Percentiles rank a stretch among this genome's conserved stretches.
Conservation (phyloP, 2,888 invertebrate species). For the Colostygia pectinataria region DNA sequence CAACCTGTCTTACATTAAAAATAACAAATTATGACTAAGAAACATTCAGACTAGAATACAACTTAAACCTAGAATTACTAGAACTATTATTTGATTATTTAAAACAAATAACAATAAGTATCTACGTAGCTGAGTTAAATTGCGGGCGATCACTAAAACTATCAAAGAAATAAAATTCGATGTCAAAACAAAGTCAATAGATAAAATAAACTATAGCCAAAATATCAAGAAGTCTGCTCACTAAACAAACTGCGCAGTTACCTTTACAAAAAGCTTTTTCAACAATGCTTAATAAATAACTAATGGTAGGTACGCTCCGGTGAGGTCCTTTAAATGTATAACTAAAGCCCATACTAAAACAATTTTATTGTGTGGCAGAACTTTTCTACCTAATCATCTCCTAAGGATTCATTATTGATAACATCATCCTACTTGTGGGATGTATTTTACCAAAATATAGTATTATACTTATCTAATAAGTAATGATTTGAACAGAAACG, state of each 20-base stretch:
- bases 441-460: too few relatives aligned
- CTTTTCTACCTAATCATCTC: background rate
- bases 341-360: constrained; percentile 1
- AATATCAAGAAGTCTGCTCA: background rate
- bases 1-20: constrained; percentile 41
- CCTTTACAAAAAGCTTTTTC: background rate
- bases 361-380: constrained; percentile 4
- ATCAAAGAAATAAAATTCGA: constrained; percentile 50
- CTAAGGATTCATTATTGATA: too few relatives aligned
- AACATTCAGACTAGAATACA: constrained; percentile 76
- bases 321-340: constrained; percentile 5
- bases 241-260: background rate
- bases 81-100: constrained; percentile 45
- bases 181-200: constrained; percentile 43
- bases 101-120: constrained; percentile 35
- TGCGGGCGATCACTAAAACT: constrained; percentile 39
- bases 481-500: background rate
- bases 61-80: constrained; percentile 55
- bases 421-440: too few relatives aligned
- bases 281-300: too few relatives aligned
- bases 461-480: too few relatives aligned
- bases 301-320: background rate
- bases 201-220: constrained; percentile 34
- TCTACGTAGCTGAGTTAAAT: constrained; percentile 51
- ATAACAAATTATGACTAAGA: constrained; percentile 70